A percentile compares a stretch with the other conserved stretches of the same genome.
Conservation (phyloP, 2,888 invertebrate genomes). For the Uropetala carovei region DNA sequence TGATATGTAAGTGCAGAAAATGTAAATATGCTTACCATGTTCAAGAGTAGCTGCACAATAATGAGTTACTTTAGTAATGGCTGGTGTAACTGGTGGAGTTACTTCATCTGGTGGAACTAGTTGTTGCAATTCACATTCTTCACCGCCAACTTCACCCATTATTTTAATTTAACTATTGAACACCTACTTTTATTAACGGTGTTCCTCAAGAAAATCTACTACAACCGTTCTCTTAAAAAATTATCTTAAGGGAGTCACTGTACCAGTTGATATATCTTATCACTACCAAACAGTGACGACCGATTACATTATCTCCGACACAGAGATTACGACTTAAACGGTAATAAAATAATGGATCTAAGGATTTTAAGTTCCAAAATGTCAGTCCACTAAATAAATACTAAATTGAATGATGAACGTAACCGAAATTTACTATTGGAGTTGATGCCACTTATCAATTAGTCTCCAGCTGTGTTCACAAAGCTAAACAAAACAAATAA, state of each 20-base stretch:
- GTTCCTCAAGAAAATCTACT: neutral
- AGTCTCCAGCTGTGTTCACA: too few species aligned
- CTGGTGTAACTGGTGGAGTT: slow-evolving; percentile 75
- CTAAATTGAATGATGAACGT: too few species aligned
- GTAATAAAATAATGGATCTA: too few species aligned
- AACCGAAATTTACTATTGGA: too few species aligned
- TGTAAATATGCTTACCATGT: neutral
- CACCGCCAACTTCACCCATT: slow-evolving; percentile 70
- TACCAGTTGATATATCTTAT: neutral
- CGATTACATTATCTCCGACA: neutral
- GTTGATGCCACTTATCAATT: too few species aligned
- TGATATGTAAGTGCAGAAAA: neutral
- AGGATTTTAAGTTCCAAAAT: too few species aligned
- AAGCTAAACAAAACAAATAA: too few species aligned
- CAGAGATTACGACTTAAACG: too few species aligned
- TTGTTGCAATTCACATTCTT: slow-evolving; percentile 75
- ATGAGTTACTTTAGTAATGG: slow-evolving; percentile 66
- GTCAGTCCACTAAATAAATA: too few species aligned
- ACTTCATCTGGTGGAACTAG: slow-evolving; percentile 75
- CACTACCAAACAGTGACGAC: neutral
- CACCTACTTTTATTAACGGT: neutral
- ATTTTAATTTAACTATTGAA: neutral
- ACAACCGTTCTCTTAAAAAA: neutral
- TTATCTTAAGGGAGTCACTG: too few species aligned
- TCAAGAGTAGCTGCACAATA: slow-evolving; percentile 23